Conservation (phyloP, 2,113 vertebrate genomes). For the Corythoichthys intestinalis region DNA sequence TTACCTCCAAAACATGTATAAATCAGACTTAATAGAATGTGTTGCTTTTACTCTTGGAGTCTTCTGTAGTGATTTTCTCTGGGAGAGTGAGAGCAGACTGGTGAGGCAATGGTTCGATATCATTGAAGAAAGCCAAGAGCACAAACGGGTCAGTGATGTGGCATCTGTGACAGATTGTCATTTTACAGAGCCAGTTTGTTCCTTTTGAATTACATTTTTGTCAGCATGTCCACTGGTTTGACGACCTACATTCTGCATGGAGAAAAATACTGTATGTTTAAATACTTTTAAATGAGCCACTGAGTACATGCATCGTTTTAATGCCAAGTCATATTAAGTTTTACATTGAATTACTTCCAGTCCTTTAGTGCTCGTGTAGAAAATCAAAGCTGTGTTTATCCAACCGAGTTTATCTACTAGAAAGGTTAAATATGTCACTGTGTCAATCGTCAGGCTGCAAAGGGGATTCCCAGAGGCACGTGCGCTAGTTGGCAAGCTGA, state of each 20-base stretch:
- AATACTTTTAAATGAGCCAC: constrained; percentile 9
- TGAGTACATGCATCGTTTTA: not conserved
- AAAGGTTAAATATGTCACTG: constrained; percentile 24
- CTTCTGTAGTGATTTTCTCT: not conserved
- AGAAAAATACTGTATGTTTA: constrained; percentile 21
- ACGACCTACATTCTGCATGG: constrained; percentile 47
- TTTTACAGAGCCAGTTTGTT: constrained; percentile 39
- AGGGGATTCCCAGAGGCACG: constrained; percentile 27
- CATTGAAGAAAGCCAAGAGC: constrained; percentile 38
- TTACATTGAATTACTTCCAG: not conserved
- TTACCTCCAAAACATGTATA: not conserved
- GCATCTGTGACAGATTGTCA: constrained; percentile 54
- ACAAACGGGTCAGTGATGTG: constrained; percentile 37
- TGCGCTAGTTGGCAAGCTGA: constrained; percentile 14
- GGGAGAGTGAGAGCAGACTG: constrained; percentile 6
- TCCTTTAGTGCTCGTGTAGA: not conserved
- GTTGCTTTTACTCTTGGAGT: not conserved
- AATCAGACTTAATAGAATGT: not conserved
- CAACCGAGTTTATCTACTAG: not conserved
- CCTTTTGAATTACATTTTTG: constrained; percentile 37
- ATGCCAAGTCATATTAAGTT: not conserved
- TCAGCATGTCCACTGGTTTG: constrained; percentile 38
- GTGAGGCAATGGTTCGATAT: constrained; percentile 15
- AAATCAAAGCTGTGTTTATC: constrained; percentile 7
- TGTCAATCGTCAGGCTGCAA: constrained; percentile 36